phyloP scores from a whole-genome alignment of 1,140 invertebrate species.

The Caerostris darwini region DNA sequence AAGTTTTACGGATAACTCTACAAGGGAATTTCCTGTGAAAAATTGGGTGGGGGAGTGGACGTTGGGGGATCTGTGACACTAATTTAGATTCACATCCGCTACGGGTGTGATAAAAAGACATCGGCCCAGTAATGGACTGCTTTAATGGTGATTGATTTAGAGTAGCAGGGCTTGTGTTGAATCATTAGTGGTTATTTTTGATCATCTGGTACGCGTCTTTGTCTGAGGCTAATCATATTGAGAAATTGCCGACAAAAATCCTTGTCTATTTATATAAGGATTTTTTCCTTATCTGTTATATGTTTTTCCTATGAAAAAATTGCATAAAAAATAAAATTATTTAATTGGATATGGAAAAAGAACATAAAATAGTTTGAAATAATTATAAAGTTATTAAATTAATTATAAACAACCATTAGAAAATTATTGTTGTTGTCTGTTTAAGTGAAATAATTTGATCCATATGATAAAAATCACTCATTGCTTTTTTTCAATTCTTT shows the following conservation, averaged over 20 bases:
- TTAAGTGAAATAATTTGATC: no score
- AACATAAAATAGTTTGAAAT: no score
- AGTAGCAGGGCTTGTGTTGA: not conserved
- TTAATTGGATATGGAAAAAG: no score
- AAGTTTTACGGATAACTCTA: conserved; percentile 36
- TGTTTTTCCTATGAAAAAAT: no score
- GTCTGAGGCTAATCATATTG: conserved; percentile 16
- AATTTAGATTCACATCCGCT: conserved; percentile 61
- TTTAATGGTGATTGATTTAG: conserved; percentile 59
- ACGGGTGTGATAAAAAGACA: conserved; percentile 55
- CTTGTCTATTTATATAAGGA: not conserved
- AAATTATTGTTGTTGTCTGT: no score
- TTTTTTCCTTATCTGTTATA: no score
- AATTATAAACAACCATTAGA: no score
- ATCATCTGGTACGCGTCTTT: not conserved
- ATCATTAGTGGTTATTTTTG: conserved; percentile 37
- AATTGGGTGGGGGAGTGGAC: not conserved
- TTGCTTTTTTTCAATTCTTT: no score
- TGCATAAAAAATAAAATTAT: no score
- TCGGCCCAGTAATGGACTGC: conserved; percentile 11
- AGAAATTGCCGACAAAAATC: conserved; percentile 12
- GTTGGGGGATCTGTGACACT: conserved; percentile 14
- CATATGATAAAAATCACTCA: no score
- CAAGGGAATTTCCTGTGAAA: not conserved
- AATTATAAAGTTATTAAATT: no score